Evolutionary conservation across 2,113 vertebrate genomes (phyloP).

Genomic region (Corythaixoides concolor): DNA sequence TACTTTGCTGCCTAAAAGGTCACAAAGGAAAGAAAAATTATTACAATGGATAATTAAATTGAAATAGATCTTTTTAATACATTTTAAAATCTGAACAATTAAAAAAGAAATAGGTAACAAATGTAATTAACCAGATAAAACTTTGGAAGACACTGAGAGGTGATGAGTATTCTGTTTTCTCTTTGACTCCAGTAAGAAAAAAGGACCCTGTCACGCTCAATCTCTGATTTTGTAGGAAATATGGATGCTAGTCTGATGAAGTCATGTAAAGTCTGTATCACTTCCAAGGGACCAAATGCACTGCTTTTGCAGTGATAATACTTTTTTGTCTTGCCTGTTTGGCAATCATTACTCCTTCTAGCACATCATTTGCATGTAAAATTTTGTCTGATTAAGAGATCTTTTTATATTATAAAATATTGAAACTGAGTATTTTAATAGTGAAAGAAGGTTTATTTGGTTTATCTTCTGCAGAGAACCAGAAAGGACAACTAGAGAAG

Average conservation of each 20-base stretch:
- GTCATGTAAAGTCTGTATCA: neutral
- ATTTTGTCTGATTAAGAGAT: neutral
- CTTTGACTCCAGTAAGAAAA: neutral
- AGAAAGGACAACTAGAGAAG: conserved; percentile 86
- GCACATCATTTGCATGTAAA: neutral
- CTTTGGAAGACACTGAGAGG: neutral
- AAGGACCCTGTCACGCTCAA: neutral
- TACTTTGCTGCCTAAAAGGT: neutral
- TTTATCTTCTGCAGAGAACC: conserved; percentile 85
- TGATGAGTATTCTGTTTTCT: neutral
- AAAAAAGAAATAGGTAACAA: neutral
- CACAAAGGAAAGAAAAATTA: conserved; percentile 3
- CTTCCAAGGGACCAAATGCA: neutral
- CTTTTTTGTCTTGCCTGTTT: conserved; percentile 1
- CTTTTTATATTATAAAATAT: conserved; percentile 18
- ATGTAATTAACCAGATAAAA: neutral
- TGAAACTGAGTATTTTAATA: neutral
- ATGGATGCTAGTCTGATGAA: conserved; percentile 30
- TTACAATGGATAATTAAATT: neutral
- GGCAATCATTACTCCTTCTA: neutral
- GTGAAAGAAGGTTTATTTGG: conserved; percentile 37
- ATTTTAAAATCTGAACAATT: conserved; percentile 12
- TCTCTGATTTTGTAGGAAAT: neutral
- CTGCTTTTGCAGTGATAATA: conserved; percentile 37
- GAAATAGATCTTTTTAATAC: neutral